These are phyloP conservation scores for Pampusana beccarii DNA, from an alignment of 2,113 vertebrate species.

Conservation along the genomic window DNA sequence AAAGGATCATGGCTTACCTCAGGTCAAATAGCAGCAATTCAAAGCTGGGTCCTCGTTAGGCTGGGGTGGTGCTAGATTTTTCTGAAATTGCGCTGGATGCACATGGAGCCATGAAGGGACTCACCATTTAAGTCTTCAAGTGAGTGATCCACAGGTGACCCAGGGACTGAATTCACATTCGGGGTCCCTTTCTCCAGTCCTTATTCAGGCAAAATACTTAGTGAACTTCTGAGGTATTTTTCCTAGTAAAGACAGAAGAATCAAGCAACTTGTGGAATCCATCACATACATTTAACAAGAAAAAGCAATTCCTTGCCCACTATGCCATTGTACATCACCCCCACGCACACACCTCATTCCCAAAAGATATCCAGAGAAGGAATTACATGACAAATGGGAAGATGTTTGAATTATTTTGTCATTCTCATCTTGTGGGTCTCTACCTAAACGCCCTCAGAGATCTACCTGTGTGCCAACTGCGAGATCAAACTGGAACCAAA, in stretches of 20 bases:
- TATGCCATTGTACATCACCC: background rate
- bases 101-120: background rate
- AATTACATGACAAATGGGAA: background rate
- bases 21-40: background rate
- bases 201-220: background rate
- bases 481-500: background rate
- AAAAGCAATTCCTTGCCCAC: background rate
- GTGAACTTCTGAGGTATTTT: background rate
- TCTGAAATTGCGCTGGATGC: background rate
- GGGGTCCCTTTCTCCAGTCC: background rate
- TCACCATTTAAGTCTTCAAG: background rate
- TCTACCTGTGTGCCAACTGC: background rate
- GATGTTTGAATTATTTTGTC: background rate
- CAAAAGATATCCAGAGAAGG: background rate
- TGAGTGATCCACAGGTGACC: background rate
- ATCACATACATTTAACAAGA: background rate
- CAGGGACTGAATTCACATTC: background rate
- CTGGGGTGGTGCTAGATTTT: background rate
- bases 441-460: background rate
- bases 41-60: background rate
- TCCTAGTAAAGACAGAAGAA: background rate
- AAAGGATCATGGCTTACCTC: background rate
- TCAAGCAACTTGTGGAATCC: background rate
- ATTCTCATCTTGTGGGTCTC: background rate
- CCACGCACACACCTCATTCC: rapidly evolving